Evolutionary conservation across 2,888 invertebrate species (phyloP).

Genomic region (Invenusta paracnida): DNA sequence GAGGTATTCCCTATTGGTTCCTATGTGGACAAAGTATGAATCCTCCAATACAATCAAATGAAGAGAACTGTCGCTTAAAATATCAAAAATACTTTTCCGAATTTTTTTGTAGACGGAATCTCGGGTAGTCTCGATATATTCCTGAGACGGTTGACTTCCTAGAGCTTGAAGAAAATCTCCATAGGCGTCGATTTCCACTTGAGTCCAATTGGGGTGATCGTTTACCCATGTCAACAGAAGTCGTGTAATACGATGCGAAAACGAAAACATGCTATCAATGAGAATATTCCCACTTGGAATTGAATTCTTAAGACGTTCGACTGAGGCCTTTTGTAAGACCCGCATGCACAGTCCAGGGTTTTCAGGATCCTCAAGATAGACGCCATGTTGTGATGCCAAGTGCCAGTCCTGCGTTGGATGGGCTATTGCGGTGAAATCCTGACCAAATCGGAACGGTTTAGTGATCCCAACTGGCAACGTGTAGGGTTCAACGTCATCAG

Average conservation of each 20-base stretch:
- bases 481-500: constrained; percentile 62
- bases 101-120: constrained; percentile 53
- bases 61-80: constrained; percentile 52
- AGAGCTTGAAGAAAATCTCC: constrained; percentile 62
- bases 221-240: constrained; percentile 50
- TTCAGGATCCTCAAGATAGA: constrained; percentile 57
- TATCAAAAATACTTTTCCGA: constrained; percentile 52
- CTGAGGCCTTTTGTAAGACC: constrained; percentile 62
- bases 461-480: constrained; percentile 46
- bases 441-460: background rate
- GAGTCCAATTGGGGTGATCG: background rate
- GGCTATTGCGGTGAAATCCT: constrained; percentile 61
- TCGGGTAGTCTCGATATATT: constrained; percentile 52
- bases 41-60: constrained; percentile 56
- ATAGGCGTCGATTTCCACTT: constrained; percentile 62
- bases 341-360: constrained; percentile 53
- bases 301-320: constrained; percentile 55
- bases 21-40: constrained; percentile 62
- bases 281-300: constrained; percentile 59
- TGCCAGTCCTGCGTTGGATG: constrained; percentile 59
- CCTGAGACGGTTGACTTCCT: constrained; percentile 52
- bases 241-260: constrained; percentile 56
- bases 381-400: constrained; percentile 61
- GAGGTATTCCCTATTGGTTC: constrained; percentile 59
- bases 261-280: constrained; percentile 62